phyloP scores from a whole-genome alignment of 1,140 invertebrate species.

The Drosophila subobscura region DNA sequence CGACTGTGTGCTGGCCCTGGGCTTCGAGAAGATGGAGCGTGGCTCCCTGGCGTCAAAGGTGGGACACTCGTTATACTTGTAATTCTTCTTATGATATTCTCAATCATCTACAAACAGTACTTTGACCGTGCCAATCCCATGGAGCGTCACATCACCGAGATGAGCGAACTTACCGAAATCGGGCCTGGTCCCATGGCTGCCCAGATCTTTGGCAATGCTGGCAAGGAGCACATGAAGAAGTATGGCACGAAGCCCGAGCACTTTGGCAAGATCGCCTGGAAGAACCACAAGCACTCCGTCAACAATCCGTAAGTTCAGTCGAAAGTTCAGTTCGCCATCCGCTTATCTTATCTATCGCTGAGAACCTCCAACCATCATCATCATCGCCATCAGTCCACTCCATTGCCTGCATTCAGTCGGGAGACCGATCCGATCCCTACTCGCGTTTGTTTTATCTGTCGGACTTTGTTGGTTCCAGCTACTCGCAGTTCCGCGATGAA shows the following conservation, averaged over 20 bases:
- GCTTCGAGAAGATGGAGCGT: conserved; percentile 99
- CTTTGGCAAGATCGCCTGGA: conserved; percentile 98
- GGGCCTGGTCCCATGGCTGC: conserved; percentile 93
- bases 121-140: conserved; percentile 96
- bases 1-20: conserved; percentile 95
- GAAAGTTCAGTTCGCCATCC: conserved; percentile 44
- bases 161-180: conserved; percentile 93
- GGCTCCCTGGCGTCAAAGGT: conserved; percentile 93
- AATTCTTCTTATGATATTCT: too few species aligned
- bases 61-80: background rate
- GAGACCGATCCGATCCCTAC: conserved; percentile 19
- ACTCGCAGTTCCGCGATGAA: conserved; percentile 96
- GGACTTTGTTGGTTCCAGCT: conserved; percentile 73
- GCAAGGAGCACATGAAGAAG: conserved; percentile 97
- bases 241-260: conserved; percentile 95
- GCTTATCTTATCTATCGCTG: conserved; percentile 83
- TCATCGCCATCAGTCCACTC: conserved; percentile 88
- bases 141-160: conserved; percentile 95
- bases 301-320: conserved; percentile 93
- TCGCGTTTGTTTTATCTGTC: conserved; percentile 85
- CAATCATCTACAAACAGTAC: conserved; percentile 85
- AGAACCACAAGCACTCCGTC: conserved; percentile 98
- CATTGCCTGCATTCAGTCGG: conserved; percentile 3
- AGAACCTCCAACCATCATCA: conserved; percentile 92
- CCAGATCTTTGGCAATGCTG: conserved; percentile 98